Base-by-base conservation (phyloP, 2,888 invertebrate species). In the Pristionchus mayeri region DNA sequence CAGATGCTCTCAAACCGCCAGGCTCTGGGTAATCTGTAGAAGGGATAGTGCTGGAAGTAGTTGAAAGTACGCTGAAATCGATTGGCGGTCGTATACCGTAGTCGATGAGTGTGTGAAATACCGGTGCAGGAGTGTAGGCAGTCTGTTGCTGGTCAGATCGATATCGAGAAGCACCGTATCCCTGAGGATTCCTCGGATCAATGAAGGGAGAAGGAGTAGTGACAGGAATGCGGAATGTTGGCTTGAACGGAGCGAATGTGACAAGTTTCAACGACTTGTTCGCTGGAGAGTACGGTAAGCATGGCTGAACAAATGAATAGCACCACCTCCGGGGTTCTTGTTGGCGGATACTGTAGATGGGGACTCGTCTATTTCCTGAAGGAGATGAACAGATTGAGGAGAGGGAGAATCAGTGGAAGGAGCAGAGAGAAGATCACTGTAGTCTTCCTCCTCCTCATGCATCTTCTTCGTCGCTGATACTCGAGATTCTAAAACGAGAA, bases 31-130 rank as follows among this genome's bases (percentile, higher is more conserved):
- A 78, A 27, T 52, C 76, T 24, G 50, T 78, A 82, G 48, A 48
- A 82, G 18, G 81, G 81, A 82, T 82, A 82, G 30, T 82, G 81
- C 13, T 60, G 44, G 30, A 52, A 82, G 63, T 82, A 82, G 48
- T 82, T 44, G 81, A 63, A 82, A 3, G 44, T 52, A 0, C 81
- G 48, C 81, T 82, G 63, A 21, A 82, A 80, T 37, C 57, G 40
- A 54, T 57, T 18, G n/a, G 40, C 16, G 34, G 21, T 50, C 30
- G 21, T 4, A 57, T 27, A 78, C 34, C 27, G 50, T 50, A 78
- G 48, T 78, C 76, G 3, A 27, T 27, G n/a, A 24, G 4, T 37
- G 44, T 40, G 3, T 57, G 57, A 30, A 3, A 7, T 57, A 80
- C 57, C 54, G 80, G 40, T 21, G 80, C 37, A 2, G 80, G 80